Evolutionary conservation across 2,797 vertebrate species (phyloP), one percentile per base, ranked within the genome.

Genomic region (Typhlichthys subterraneus): DNA sequence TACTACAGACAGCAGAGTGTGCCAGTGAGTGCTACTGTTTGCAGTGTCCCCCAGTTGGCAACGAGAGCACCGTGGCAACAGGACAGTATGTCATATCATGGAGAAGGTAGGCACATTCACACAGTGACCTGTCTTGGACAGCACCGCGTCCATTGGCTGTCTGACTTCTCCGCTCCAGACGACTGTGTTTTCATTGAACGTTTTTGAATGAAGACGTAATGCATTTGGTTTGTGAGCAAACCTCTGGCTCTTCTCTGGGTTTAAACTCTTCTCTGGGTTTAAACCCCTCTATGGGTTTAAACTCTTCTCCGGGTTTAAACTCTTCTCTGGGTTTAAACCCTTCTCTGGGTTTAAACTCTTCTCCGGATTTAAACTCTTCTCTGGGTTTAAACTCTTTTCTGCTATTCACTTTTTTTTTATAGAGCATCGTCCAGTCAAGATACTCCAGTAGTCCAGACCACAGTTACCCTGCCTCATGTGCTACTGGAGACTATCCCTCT

Each of bases 11-110:
- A 8, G 93, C 93, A 2, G 98, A 99, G 81, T 94, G 94, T 64
- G 97, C 95, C 66, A 98, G 96, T 13, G 98, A 99, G 79, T 98
- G 96, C 81, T 98, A 97, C 80, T 96, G 95, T 73, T 94, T 99
- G 60, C 92, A 86, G 12, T 96, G 96, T 79, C 97, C 96, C 1
- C 89, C 94, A 0, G 66, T 86, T 65, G 87, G 81, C n/a, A 92
- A 76, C 58, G 85, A 77, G 59, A 93, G 84, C 72, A 94, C 95
- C 11, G 93, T 96, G 57, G 93, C 96, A 12, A 95, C 96, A 1
- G 97, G 98, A 50, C 93, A 89, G 79, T 99, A 99, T 38, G 5
- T 93, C 12, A 88, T 99, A 71, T 95, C 94, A 57, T 99, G 97
- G 97, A 97, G 93, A 68, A 86, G 80, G 83, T 87, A 67, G 0